These are phyloP conservation scores for Gonioctena quinquepunctata DNA, from an alignment of 1,140 invertebrate species.

Conservation along the genomic window DNA sequence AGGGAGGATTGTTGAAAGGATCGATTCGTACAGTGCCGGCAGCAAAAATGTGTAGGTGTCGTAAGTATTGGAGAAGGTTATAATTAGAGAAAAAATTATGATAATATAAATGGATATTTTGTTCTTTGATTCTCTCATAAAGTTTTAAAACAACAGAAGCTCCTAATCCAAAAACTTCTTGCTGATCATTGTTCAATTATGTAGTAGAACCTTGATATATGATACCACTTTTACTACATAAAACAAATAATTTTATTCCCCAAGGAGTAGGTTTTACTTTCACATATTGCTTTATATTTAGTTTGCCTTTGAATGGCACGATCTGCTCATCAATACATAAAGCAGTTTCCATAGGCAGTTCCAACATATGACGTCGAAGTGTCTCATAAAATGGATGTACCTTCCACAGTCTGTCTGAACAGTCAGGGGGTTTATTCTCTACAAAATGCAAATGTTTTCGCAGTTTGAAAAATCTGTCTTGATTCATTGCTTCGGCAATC, in stretches of 20 bases:
- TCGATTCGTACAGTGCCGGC: slow-evolving; percentile 50
- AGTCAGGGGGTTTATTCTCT: not conserved
- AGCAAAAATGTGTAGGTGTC: slow-evolving; percentile 50
- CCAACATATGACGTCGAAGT: slow-evolving; percentile 29
- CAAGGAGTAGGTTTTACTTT: slow-evolving; percentile 28
- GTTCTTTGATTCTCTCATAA: slow-evolving; percentile 43
- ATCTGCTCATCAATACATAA: slow-evolving; percentile 40
- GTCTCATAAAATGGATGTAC: slow-evolving; percentile 39
- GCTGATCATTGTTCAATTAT: slow-evolving; percentile 6
- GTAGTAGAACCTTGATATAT: slow-evolving; percentile 25
- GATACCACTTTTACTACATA: slow-evolving; percentile 13
- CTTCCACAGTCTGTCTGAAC: slow-evolving; percentile 41
- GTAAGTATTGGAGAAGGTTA: slow-evolving; percentile 49
- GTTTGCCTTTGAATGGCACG: slow-evolving; percentile 49
- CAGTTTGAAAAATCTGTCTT: not conserved
- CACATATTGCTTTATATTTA: slow-evolving; percentile 32
- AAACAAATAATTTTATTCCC: slow-evolving; percentile 28
- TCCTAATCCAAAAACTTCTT: slow-evolving; percentile 11
- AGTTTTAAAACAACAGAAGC: slow-evolving; percentile 33
- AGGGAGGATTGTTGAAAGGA: slow-evolving; percentile 47
- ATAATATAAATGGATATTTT: slow-evolving; percentile 28
- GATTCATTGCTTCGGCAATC: not conserved
- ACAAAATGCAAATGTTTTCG: slow-evolving; percentile 4
- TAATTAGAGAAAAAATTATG: slow-evolving; percentile 53
- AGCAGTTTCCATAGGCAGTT: slow-evolving; percentile 28